These are phyloP conservation scores for Nycticryphes semicollaris DNA, from an alignment of 2,113 vertebrate genomes.

Conservation along the genomic window DNA sequence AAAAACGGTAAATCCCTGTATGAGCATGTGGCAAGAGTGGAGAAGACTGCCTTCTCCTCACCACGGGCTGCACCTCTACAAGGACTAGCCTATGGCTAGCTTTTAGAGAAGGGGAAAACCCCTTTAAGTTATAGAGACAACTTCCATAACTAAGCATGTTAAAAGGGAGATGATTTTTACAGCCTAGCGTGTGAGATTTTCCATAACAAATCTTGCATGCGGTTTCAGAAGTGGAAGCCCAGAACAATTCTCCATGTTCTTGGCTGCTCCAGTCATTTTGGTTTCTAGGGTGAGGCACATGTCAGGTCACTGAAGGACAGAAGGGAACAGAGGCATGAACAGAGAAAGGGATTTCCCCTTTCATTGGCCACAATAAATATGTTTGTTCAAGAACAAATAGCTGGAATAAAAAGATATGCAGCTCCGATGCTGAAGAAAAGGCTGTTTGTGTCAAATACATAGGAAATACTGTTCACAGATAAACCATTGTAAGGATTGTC, in stretches of 20 bases:
- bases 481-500: background rate
- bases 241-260: background rate
- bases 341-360: background rate
- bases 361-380: background rate
- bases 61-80: background rate
- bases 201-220: background rate
- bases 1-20: background rate
- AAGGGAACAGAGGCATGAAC: background rate
- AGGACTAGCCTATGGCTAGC: background rate
- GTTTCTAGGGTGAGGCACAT: background rate
- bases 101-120: background rate
- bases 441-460: background rate
- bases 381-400: slow-evolving; percentile 13
- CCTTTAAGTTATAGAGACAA: background rate
- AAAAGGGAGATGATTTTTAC: background rate
- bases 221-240: background rate
- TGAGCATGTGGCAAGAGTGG: background rate
- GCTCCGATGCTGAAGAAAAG: background rate
- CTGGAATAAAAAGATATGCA: background rate
- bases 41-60: background rate
- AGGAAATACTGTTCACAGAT: background rate
- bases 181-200: background rate
- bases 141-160: background rate
- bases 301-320: background rate
- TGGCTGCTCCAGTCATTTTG: background rate